These are phyloP conservation scores for Triplophysa rosa DNA, from an alignment of 2,113 vertebrate species.

Conservation along the genomic window DNA sequence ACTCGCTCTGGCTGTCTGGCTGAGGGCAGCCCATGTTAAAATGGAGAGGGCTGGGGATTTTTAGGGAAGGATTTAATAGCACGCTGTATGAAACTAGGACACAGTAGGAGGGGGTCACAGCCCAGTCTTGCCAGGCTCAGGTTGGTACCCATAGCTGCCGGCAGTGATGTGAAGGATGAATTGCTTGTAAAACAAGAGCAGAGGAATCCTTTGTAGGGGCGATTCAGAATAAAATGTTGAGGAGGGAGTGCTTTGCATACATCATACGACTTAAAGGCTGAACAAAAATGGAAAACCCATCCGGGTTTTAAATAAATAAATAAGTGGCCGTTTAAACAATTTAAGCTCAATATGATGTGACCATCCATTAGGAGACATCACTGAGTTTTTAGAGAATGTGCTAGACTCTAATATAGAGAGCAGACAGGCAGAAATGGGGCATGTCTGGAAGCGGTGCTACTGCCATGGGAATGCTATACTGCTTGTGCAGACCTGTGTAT, in stretches of 20 bases:
- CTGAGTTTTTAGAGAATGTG: not conserved
- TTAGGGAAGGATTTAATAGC: conserved; percentile 20
- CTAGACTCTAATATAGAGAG: conserved; percentile 35
- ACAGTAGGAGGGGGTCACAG: conserved; percentile 13
- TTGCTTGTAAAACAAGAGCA: conserved; percentile 42
- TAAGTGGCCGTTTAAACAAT: not conserved
- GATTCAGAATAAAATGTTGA: conserved; percentile 33
- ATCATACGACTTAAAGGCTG: conserved; percentile 3
- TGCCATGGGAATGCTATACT: conserved; percentile 39
- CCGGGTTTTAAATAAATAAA: conserved; percentile 32
- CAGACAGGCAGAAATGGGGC: conserved; percentile 43
- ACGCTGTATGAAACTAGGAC: conserved; percentile 31
- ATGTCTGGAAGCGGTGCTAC: conserved; percentile 35
- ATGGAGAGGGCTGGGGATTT: not conserved
- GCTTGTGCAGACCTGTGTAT: conserved; percentile 21
- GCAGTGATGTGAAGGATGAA: conserved; percentile 62
- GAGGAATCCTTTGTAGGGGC: conserved; percentile 48
- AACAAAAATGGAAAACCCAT: conserved; percentile 21
- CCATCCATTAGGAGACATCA: not conserved
- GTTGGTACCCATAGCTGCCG: conserved; percentile 52
- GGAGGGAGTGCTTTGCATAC: not conserved
- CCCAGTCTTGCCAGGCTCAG: conserved; percentile 6
- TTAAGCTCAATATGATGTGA: not conserved
- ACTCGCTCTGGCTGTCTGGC: not conserved
- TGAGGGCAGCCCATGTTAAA: not conserved